Conservation (phyloP, 2,888 invertebrate species). For the Yponomeuta sedellus region DNA sequence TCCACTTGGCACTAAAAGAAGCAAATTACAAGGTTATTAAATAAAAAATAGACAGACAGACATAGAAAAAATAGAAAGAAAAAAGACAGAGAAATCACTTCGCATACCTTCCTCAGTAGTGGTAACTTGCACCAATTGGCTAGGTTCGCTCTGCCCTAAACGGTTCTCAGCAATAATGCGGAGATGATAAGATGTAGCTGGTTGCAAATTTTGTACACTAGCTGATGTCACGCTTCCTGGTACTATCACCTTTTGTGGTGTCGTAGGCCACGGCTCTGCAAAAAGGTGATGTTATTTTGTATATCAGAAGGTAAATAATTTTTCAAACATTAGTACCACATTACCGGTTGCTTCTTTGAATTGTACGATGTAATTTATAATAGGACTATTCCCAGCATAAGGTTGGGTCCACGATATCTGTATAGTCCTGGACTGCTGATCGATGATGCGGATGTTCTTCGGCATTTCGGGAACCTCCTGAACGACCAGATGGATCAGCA, state of each 20-base stretch:
- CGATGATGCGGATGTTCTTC: slow-evolving; percentile 88
- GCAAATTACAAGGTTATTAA: neutral
- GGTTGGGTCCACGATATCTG: slow-evolving; percentile 93
- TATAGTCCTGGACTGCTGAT: slow-evolving; percentile 88
- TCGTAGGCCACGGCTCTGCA: slow-evolving; percentile 86
- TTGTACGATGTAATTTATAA: slow-evolving; percentile 91
- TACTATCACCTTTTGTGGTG: slow-evolving; percentile 87
- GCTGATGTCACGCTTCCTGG: slow-evolving; percentile 89
- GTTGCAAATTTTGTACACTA: slow-evolving; percentile 87
- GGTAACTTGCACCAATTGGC: slow-evolving; percentile 89
- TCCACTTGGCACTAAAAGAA: slow-evolving; percentile 82
- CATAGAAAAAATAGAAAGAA: too few relatives aligned
- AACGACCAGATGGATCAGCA: slow-evolving; percentile 92
- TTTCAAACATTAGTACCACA: too few relatives aligned
- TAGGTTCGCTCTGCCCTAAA: slow-evolving; percentile 90
- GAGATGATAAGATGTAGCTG: slow-evolving; percentile 91
- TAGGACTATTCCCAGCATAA: slow-evolving; percentile 91
- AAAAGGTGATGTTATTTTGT: slow-evolving; percentile 10
- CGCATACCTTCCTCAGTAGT: slow-evolving; percentile 85
- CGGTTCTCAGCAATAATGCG: slow-evolving; percentile 93
- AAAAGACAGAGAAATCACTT: slow-evolving; percentile 4
- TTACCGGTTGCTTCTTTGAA: slow-evolving; percentile 90
- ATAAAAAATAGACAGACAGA: neutral
- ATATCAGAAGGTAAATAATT: neutral
- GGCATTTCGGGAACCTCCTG: slow-evolving; percentile 94